A percentile compares a stretch with the other conserved stretches of the same genome.
These are phyloP conservation scores for Camponotus vicinus DNA, from an alignment of 1,140 invertebrate genomes.

Conservation along the genomic window DNA sequence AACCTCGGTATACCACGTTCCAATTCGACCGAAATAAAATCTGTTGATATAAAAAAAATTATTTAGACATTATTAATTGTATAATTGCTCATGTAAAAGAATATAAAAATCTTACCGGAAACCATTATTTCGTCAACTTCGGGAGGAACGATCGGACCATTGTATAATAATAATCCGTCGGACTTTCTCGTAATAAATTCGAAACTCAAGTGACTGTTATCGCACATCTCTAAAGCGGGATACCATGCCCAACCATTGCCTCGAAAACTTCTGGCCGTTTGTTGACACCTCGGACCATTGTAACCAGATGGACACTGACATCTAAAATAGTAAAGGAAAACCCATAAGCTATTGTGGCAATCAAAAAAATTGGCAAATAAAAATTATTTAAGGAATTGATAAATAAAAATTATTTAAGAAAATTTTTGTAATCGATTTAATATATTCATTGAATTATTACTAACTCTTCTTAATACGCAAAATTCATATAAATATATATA, in stretches of 20 bases:
- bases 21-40: slow-evolving; percentile 97
- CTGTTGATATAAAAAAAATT: slow-evolving; percentile 75
- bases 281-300: slow-evolving; percentile 97
- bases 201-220: slow-evolving; percentile 96
- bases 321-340: slow-evolving; percentile 78
- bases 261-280: slow-evolving; percentile 96
- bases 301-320: slow-evolving; percentile 97
- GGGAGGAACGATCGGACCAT: slow-evolving; percentile 97
- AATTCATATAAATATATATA: background rate
- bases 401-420: background rate
- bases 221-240: slow-evolving; percentile 97
- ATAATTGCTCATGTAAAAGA: background rate
- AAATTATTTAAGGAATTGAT: background rate
- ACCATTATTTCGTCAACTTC: slow-evolving; percentile 95
- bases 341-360: background rate
- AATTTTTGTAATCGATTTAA: background rate
- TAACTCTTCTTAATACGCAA: background rate
- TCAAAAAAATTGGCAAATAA: background rate
- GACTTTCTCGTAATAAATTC: slow-evolving; percentile 97
- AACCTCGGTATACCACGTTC: slow-evolving; percentile 96
- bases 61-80: background rate
- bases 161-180: slow-evolving; percentile 97
- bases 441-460: background rate
- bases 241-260: slow-evolving; percentile 98
- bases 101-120: slow-evolving; percentile 86